Evolutionary conservation across 2,113 vertebrate genomes (phyloP).

Genomic region (Ageneiosus marmoratus): DNA sequence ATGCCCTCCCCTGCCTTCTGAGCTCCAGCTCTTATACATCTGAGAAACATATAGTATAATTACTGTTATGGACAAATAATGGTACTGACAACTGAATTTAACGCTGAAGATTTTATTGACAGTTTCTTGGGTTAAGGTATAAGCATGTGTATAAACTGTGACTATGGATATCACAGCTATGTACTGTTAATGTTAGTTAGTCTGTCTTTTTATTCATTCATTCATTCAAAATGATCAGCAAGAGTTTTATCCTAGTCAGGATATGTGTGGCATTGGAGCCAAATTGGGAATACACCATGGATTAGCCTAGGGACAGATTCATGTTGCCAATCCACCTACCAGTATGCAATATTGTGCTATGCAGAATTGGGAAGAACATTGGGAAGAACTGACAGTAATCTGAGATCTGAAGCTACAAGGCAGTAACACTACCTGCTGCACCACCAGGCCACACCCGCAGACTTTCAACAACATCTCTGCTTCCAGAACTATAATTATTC

Average conservation of each 20-base stretch:
- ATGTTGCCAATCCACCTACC: neutral
- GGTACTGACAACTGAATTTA: neutral
- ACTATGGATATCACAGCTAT: neutral
- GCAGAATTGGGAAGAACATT: neutral
- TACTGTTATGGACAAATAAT: neutral
- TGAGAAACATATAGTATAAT: conserved; percentile 53
- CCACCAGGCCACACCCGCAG: neutral
- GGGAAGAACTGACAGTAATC: neutral
- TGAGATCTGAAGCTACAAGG: neutral
- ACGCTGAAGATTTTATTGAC: neutral
- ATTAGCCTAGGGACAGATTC: neutral
- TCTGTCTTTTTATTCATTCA: neutral
- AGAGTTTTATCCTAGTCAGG: neutral
- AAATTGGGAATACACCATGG: neutral
- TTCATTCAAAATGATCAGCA: neutral
- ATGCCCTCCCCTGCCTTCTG: conserved; percentile 85
- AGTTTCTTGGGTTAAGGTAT: too few species aligned
- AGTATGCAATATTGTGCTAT: neutral
- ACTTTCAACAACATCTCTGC: neutral
- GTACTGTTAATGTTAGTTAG: neutral
- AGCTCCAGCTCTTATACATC: conserved; percentile 92
- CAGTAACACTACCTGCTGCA: neutral
- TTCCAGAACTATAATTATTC: neutral
- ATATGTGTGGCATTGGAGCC: neutral
- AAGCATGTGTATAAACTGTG: too few species aligned